Base-by-base conservation (phyloP, 2,113 vertebrate species). In the Ardeotis arabs region DNA sequence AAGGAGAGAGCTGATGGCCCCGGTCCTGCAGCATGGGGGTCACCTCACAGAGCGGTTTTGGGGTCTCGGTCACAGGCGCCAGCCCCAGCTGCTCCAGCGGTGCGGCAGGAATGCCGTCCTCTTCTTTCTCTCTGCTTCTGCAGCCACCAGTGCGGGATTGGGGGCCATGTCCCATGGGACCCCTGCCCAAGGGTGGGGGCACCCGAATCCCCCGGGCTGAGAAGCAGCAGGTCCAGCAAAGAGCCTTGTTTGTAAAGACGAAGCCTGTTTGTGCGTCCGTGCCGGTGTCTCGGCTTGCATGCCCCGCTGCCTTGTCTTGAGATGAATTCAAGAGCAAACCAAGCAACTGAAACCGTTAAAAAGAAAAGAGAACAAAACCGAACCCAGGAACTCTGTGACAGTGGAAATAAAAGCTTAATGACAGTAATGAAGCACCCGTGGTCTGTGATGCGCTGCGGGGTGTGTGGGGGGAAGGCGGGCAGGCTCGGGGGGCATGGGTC, bases 401-500 rank as follows among this genome's bases (percentile, higher is more conserved):
- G 91, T 95, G 89, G 89, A 96, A 97, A 97, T 96, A 94, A 97
- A 97, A 95, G 94, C 91, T 96, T 94, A 82, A 94, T 77, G 82
- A 94, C 70, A 89, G 75, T 83, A 85, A 87, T 0, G 5, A 24
- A 68, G 74, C 13, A 11, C 13, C 64, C 0, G 28, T 95, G 93
- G 55, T 95, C 59, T 86, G 78, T 94, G 95, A 5, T 84, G 91
- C 4, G 52, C 15, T 20, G 62, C 6, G 9, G 6, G 29, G 37
- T 8, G 37, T 10, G 50, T 3, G 1, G 31, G 31, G 52, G 79
- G 70, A 41, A 58, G 58, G 25, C 47, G 37, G 62, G n/a, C n/a
- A 28, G 60, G 45, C 16, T 39, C 2, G 9, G 35, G 10, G 31
- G 3, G 14, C 37, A 11, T 2, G 2, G 27, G 21, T 31, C 9